Conservation (phyloP, 2,888 invertebrate species). For the Dryomyza anilis region DNA sequence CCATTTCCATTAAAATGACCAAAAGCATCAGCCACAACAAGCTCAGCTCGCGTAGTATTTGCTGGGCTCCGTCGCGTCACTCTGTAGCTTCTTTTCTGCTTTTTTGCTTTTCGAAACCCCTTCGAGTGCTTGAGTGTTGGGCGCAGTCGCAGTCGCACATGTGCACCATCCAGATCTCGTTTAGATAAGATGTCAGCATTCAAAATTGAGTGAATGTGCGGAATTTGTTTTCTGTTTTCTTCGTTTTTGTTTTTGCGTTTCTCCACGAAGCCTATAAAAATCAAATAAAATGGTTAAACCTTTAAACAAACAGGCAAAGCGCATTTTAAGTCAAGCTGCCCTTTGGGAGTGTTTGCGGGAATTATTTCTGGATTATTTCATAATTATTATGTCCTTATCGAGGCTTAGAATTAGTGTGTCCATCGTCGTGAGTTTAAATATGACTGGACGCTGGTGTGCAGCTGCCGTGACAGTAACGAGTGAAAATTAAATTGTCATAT, state of each 20-base stretch:
- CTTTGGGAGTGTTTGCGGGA: no score
- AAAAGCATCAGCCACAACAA: background rate
- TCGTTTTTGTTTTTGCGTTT: background rate
- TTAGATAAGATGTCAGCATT: slow-evolving; percentile 20
- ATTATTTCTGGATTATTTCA: no score
- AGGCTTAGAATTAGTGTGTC: no score
- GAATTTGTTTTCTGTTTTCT: background rate
- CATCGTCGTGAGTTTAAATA: no score
- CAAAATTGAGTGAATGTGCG: slow-evolving; percentile 34
- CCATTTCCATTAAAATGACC: slow-evolving; percentile 3
- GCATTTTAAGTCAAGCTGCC: no score
- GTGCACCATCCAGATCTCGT: slow-evolving; percentile 8
- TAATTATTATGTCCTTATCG: no score
- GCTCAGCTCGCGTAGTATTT: background rate
- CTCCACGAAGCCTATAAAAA: no score
- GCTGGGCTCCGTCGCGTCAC: background rate
- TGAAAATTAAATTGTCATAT: no score
- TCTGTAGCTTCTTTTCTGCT: background rate
- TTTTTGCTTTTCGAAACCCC: background rate
- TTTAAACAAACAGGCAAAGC: no score
- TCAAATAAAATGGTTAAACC: no score
- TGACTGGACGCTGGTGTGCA: no score
- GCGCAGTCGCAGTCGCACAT: background rate
- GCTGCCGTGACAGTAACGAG: no score
- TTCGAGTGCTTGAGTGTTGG: background rate